Percentiles rank a stretch among this genome's conserved stretches.
phyloP scores from a whole-genome alignment of 35 echinoderm and acorn worm genomes.

The Lytechinus pictus region DNA sequence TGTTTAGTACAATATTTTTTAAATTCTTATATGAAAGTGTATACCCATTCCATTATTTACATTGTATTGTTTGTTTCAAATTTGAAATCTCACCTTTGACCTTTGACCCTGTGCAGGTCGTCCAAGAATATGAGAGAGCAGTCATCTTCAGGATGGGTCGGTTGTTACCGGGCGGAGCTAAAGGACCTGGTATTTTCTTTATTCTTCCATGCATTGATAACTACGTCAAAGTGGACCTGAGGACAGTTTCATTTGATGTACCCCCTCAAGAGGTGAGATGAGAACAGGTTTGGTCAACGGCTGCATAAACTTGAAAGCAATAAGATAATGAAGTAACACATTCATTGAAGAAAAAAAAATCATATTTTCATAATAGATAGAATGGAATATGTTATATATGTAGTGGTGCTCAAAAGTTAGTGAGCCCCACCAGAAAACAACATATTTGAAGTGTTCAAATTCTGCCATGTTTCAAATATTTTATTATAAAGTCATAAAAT shows the following conservation, averaged over 20 bases:
- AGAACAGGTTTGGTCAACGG: background rate
- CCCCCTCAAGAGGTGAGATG: conserved; percentile 94
- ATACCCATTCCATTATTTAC: too few relatives aligned
- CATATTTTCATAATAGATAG: too few relatives aligned
- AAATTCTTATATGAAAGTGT: background rate
- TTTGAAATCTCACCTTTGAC: background rate
- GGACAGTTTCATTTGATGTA: conserved; percentile 99
- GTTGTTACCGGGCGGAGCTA: conserved; percentile 88
- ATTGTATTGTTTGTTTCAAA: too few relatives aligned
- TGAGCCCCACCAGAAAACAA: too few relatives aligned
- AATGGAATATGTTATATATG: too few relatives aligned
- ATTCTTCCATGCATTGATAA: conserved; percentile 98
- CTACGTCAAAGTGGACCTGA: conserved; percentile 93
- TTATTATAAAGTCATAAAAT: too few relatives aligned
- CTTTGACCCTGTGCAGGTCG: conserved; percentile 68
- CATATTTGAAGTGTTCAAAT: too few relatives aligned
- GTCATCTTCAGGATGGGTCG: conserved; percentile 98
- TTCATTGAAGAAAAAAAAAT: too few relatives aligned
- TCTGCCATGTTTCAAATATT: too few relatives aligned
- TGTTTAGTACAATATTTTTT: background rate
- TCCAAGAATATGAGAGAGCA: conserved; percentile 96
- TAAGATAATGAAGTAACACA: too few relatives aligned
- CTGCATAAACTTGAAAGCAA: too few relatives aligned
- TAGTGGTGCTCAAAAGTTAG: too few relatives aligned
- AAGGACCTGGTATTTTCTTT: conserved; percentile 96